phyloP scores from a whole-genome alignment of 2,888 invertebrate genomes.

The Archaeoteleia sp. region DNA sequence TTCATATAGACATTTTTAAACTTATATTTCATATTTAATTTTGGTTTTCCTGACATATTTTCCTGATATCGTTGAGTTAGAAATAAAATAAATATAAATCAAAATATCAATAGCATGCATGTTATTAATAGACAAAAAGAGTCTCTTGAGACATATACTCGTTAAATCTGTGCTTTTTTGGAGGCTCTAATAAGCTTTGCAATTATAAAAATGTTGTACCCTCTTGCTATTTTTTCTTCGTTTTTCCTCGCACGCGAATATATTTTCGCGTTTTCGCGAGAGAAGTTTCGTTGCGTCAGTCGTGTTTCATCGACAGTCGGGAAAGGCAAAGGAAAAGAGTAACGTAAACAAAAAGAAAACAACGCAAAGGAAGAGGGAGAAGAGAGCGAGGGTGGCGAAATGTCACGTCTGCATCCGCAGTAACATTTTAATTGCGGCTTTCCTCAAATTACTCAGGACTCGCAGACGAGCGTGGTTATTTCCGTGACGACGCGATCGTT shows the following conservation, averaged over 20 bases:
- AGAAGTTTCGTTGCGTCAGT: conserved; percentile 5
- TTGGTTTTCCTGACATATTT: too few species aligned
- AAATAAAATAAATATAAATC: too few species aligned
- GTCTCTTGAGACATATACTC: conserved; percentile 46
- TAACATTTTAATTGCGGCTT: conserved; percentile 52
- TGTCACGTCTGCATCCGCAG: conserved; percentile 39
- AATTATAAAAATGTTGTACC: conserved; percentile 39
- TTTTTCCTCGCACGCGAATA: too few species aligned
- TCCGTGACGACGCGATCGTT: conserved; percentile 7
- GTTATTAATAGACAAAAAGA: too few species aligned
- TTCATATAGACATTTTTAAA: too few species aligned
- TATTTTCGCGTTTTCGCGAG: conserved; percentile 6
- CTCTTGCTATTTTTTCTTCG: conserved; percentile 10
- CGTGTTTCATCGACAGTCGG: conserved; percentile 21
- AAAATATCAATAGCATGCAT: too few species aligned
- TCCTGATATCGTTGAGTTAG: too few species aligned
- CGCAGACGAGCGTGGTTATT: conserved; percentile 27
- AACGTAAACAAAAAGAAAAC: too few species aligned
- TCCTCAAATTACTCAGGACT: conserved; percentile 37
- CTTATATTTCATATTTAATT: too few species aligned
- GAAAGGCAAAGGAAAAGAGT: conserved; percentile 20
- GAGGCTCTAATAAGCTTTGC: conserved; percentile 43
- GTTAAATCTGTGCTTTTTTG: conserved; percentile 47
- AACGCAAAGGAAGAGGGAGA: conserved; percentile 17
- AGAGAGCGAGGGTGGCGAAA: conserved; percentile 24